phyloP scores from a whole-genome alignment of 2,888 invertebrate species.

The Temnothorax ravouxi region DNA sequence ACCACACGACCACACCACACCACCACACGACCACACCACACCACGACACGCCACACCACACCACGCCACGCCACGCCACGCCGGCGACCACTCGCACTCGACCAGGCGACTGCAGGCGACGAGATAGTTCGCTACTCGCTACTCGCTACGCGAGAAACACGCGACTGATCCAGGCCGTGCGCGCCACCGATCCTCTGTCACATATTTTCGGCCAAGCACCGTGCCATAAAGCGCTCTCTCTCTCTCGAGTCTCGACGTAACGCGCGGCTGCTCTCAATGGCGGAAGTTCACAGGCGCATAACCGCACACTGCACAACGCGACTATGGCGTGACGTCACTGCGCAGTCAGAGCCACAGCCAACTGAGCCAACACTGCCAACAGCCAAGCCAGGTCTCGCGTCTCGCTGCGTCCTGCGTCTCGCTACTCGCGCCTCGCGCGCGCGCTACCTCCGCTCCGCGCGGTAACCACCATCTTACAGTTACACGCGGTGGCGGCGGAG shows the following conservation, averaged over 20 bases:
- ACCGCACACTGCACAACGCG: conserved; percentile 77
- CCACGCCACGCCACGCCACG: too few relatives aligned
- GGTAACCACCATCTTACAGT: conserved; percentile 73
- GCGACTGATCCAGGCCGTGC: conserved; percentile 45
- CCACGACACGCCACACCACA: too few relatives aligned
- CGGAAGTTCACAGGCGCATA: conserved; percentile 80
- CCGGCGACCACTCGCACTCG: too few relatives aligned
- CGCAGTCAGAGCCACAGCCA: conserved; percentile 42
- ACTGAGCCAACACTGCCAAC: too few relatives aligned
- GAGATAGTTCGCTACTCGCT: conserved; percentile 10
- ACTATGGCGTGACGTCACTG: conserved; percentile 79
- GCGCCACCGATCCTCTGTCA: conserved; percentile 65
- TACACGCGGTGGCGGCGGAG: conserved; percentile 15
- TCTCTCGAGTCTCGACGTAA: conserved; percentile 21
- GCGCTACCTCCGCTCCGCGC: conserved; percentile 71
- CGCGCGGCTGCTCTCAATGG: conserved; percentile 74
- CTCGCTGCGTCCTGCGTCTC: conserved; percentile 58
- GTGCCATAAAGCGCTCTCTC: conserved; percentile 43
- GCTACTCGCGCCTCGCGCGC: background rate
- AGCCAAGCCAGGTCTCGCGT: conserved; percentile 61
- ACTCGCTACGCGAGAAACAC: conserved; percentile 44
- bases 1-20: conserved; percentile 38
- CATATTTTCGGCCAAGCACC: conserved; percentile 69
- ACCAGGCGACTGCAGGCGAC: background rate
- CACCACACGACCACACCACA: too few relatives aligned